phyloP scores from a whole-genome alignment of 2,888 invertebrate species.

The Platycheirus albimanus region DNA sequence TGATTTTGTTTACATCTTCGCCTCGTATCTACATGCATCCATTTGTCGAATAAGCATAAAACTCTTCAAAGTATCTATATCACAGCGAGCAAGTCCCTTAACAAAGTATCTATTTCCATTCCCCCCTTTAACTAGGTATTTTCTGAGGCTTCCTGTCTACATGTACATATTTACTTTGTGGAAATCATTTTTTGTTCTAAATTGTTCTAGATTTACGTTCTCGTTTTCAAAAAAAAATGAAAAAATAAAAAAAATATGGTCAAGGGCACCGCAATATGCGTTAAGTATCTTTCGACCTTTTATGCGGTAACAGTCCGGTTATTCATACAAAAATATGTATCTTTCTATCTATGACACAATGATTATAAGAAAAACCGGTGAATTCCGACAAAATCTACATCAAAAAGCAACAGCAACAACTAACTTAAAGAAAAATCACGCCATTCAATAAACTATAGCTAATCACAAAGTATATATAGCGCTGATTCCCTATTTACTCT shows the following conservation, averaged over 20 bases:
- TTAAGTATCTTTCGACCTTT: slow-evolving; percentile 37
- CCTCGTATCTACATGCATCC: not conserved
- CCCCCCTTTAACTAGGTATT: not conserved
- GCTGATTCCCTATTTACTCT: slow-evolving; percentile 1
- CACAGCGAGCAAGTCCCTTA: not conserved
- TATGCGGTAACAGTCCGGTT: slow-evolving; percentile 53
- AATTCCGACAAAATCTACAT: slow-evolving; percentile 10
- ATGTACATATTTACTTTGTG: not conserved
- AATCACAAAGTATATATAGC: not conserved
- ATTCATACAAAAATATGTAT: not conserved
- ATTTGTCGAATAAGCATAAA: not conserved
- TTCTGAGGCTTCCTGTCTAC: not conserved
- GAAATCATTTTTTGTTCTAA: not conserved
- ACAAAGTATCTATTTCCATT: slow-evolving; percentile 19
- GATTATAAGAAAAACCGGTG: slow-evolving; percentile 10
- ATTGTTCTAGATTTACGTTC: slow-evolving; percentile 19
- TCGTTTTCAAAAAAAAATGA: too few species aligned
- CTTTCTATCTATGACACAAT: not conserved
- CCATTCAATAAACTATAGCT: slow-evolving; percentile 6
- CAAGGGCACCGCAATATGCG: slow-evolving; percentile 13
- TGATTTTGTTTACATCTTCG: slow-evolving; percentile 6
- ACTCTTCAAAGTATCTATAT: not conserved
- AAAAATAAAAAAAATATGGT: slow-evolving; percentile 3
- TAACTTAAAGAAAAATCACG: slow-evolving; percentile 21
- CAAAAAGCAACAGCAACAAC: not conserved